These are phyloP conservation scores for Heliconius hewitsoni DNA, from an alignment of 1,140 invertebrate genomes.

Conservation along the genomic window DNA sequence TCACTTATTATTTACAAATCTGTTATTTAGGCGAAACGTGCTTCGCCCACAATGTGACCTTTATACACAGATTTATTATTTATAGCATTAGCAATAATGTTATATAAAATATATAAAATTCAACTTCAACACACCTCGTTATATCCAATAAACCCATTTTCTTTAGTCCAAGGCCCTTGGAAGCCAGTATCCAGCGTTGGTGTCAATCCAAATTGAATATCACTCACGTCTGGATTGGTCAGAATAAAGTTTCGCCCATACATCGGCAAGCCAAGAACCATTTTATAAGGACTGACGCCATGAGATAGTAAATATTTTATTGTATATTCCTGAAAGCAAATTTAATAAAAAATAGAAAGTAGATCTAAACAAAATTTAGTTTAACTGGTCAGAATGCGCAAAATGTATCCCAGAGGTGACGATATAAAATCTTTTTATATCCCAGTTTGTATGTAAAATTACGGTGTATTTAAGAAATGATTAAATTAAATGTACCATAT, in stretches of 20 bases:
- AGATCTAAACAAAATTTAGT: too few species aligned
- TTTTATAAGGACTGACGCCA: conserved; percentile 87
- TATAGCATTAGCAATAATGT: too few species aligned
- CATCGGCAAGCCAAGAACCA: conserved; percentile 91
- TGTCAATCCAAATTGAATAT: conserved; percentile 60
- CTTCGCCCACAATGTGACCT: too few species aligned
- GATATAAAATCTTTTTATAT: too few species aligned
- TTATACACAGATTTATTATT: too few species aligned
- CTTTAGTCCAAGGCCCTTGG: conserved; percentile 88
- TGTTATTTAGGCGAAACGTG: too few species aligned
- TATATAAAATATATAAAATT: background rate
- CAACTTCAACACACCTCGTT: conserved; percentile 86
- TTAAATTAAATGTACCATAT: too few species aligned
- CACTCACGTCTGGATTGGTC: conserved; percentile 44
- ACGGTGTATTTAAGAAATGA: too few species aligned
- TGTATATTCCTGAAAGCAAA: conserved; percentile 84
- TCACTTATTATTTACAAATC: too few species aligned
- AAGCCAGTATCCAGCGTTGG: conserved; percentile 83
- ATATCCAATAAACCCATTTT: conserved; percentile 93
- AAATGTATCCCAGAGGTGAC: too few species aligned
- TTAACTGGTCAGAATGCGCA: too few species aligned
- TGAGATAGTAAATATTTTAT: conserved; percentile 87
- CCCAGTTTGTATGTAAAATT: too few species aligned
- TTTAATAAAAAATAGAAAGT: background rate
- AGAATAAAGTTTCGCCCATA: conserved; percentile 91